These are phyloP conservation scores for Elgaria multicarinata DNA, from an alignment of 2,113 vertebrate species.

Conservation along the genomic window DNA sequence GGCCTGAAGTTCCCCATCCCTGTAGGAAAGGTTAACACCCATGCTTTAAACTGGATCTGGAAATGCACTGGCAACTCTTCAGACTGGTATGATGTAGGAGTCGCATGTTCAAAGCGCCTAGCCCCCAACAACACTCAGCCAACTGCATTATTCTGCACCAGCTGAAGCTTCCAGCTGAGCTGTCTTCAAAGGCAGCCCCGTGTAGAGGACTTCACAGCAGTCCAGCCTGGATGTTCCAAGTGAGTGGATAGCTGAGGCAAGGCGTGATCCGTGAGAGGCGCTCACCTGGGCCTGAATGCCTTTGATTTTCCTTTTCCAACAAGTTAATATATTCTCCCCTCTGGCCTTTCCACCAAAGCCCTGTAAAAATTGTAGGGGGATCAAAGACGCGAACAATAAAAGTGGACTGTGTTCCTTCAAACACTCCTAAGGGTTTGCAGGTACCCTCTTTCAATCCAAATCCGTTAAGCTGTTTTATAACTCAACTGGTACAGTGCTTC, in stretches of 20 bases:
- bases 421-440: neutral
- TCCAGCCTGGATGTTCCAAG: neutral
- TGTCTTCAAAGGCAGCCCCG: no score
- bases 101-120: no score
- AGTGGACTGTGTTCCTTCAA: neutral
- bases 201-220: no score
- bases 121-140: no score
- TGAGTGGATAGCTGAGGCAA: neutral
- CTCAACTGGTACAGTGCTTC: fast-evolving
- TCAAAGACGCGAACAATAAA: neutral
- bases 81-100: no score
- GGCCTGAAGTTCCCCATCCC: no score
- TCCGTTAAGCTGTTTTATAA: neutral
- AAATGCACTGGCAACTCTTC: no score
- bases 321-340: neutral
- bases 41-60: no score
- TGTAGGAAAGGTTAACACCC: no score
- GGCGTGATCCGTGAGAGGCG: neutral
- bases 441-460: neutral
- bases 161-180: no score
- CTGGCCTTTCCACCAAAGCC: neutral
- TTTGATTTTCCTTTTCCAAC: neutral
- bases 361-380: neutral
- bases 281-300: neutral
- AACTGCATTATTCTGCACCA: no score